Evolutionary conservation across 2,113 vertebrate species (phyloP).

Genomic region (Clarias macrocephalus): DNA sequence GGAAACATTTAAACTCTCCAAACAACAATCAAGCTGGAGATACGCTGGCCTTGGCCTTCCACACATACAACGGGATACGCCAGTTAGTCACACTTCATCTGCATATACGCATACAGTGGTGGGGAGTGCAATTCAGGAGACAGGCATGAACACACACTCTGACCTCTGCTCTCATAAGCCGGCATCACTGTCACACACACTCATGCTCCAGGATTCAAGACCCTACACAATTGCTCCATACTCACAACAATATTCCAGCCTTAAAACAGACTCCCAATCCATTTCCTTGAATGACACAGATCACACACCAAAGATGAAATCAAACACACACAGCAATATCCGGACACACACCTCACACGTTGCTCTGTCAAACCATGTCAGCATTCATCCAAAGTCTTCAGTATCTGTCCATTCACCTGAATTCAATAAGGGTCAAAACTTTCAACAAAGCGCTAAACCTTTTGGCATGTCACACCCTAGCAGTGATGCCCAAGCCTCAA

Average conservation of each 20-base stretch:
- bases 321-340: neutral
- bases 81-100: constrained; percentile 33
- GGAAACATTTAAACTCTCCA: constrained; percentile 49
- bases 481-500: constrained; percentile 27
- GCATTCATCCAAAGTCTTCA: constrained; percentile 10
- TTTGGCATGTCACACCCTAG: constrained; percentile 24
- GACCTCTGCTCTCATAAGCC: constrained; percentile 11
- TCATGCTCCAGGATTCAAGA: constrained; percentile 3
- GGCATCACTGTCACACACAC: constrained; percentile 17
- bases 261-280: constrained; percentile 21
- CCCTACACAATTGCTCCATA: neutral
- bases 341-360: neutral
- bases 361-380: constrained; percentile 10
- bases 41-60: constrained; percentile 10
- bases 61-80: constrained; percentile 35
- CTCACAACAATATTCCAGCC: constrained; percentile 6
- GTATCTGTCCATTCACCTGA: constrained; percentile 12
- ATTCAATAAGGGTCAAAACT: constrained; percentile 27
- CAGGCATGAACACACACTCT: constrained; percentile 5
- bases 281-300: neutral
- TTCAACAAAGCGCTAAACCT: constrained; percentile 15
- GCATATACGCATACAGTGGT: constrained; percentile 16
- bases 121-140: constrained; percentile 30
- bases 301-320: constrained; percentile 22
- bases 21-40: constrained; percentile 53